Evolutionary conservation across 2,888 invertebrate species (phyloP).

Genomic region (Linnaemya vulpina): DNA sequence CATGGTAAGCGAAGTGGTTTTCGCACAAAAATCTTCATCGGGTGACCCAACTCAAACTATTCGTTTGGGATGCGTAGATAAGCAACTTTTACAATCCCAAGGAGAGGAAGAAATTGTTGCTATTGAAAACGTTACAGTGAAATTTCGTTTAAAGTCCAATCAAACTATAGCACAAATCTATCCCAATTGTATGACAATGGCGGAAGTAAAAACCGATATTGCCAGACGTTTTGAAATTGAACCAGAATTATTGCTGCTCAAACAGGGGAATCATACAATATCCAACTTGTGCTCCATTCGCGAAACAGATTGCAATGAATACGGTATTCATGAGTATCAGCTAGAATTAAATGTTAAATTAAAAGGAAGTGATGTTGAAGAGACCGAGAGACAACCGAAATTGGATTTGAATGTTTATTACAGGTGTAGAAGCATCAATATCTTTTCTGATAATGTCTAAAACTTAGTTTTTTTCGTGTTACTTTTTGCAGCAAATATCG

Average conservation of each 20-base stretch:
- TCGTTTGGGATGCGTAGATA: background rate
- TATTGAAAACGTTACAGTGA: constrained; percentile 82
- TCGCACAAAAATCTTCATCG: constrained; percentile 9
- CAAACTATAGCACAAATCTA: constrained; percentile 82
- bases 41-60: background rate
- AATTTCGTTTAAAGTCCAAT: constrained; percentile 79
- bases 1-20: constrained; percentile 42
- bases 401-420: constrained; percentile 81
- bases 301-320: constrained; percentile 79
- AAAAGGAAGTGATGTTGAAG: constrained; percentile 30
- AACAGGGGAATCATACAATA: constrained; percentile 83
- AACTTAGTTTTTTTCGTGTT: background rate
- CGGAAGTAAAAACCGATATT: constrained; percentile 86
- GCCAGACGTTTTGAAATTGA: constrained; percentile 85
- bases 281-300: constrained; percentile 77
- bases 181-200: constrained; percentile 84
- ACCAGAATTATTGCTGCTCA: constrained; percentile 84
- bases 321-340: constrained; percentile 80
- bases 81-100: background rate
- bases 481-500: constrained; percentile 79
- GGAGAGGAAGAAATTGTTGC: constrained; percentile 73
- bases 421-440: constrained; percentile 76
- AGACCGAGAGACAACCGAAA: constrained; percentile 66
- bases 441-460: background rate
- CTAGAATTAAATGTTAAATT: constrained; percentile 72